Evolutionary conservation across 2,888 invertebrate species (phyloP), one percentile per base, ranked within the genome.

Genomic region (Chrysolina haemoptera): DNA sequence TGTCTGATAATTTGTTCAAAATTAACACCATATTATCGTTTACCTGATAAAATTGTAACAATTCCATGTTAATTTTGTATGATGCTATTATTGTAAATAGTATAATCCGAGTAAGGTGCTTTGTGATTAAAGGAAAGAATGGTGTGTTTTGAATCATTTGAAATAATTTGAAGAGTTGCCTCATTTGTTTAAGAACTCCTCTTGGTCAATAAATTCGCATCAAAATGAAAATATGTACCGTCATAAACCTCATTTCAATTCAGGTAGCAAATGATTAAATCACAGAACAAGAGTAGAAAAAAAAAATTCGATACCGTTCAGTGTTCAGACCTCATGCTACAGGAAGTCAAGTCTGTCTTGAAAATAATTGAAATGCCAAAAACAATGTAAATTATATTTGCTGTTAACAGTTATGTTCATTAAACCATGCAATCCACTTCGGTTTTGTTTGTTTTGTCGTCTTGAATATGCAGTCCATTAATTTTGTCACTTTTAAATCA

Each of bases 401-500:
- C 27, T 59, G 59, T 53, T 53, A 59, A 59, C 59, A 59, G 59
- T 59, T 59, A 59, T 59, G 27, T 59, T 59, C 59, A 35, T 59
- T 59, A 59, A 59, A 59, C 16, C 59, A 27, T 59, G 59, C 59
- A 59, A 59, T 59, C 59, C 35, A 27, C 59, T 59, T 59, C 35
- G 9, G 35, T 59, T 59, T 35, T 59, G 35, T 59, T 59, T 59
- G 59, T 59, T 59, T 35, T 59, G 22, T 35, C 35, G n/a, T 59
- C 59, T 35, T 35, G 6, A 20, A 14, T 59, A 27, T 27, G n/a
- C 59, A 27, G 59, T 35, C 35, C 59, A 59, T 59, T 59, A 59
- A 59, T 59, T 59, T 59, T 59, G 59, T 59, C 59, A 59, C 59
- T 59, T 27, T 59, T 35, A n/a, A 59, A 59, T 59, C 59, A 59